A percentile compares a stretch with the other conserved stretches of the same genome.
Evolutionary conservation across 2,113 vertebrate genomes (phyloP).

Genomic region (Mustela lutreola): DNA sequence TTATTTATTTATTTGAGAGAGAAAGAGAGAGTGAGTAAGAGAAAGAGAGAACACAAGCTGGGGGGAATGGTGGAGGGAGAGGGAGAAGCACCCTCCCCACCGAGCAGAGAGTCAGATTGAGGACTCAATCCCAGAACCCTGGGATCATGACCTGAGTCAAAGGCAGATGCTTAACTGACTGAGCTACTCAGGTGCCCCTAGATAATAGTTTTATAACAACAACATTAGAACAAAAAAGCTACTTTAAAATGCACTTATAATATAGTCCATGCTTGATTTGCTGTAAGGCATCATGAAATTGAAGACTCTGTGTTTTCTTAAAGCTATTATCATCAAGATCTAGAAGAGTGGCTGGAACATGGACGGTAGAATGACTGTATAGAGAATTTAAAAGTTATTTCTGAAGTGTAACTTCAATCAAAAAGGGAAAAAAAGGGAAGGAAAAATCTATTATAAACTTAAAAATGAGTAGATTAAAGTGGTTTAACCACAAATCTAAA

Average conservation of each 20-base stretch:
- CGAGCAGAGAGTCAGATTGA: background rate
- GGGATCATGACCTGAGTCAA: background rate
- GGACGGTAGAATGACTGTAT: background rate
- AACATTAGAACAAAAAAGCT: background rate
- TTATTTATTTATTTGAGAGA: background rate
- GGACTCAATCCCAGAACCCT: background rate
- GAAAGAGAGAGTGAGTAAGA: no score
- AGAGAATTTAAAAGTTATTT: background rate
- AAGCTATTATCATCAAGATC: background rate
- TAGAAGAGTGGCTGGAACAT: background rate
- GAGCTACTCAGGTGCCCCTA: background rate
- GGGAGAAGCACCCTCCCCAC: no score
- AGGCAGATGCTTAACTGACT: background rate
- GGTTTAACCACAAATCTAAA: conserved; percentile 8
- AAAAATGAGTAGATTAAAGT: background rate
- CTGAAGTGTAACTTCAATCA: background rate
- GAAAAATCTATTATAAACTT: background rate
- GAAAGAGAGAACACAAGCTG: background rate
- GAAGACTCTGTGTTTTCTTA: background rate
- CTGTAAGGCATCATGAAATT: background rate
- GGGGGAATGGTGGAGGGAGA: background rate
- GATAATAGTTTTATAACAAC: background rate
- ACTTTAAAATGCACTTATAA: background rate
- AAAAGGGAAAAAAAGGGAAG: background rate
- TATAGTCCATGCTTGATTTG: background rate